These are phyloP conservation scores for Chelonia mydas DNA, from an alignment of 2,797 vertebrate species.

Conservation along the genomic window DNA sequence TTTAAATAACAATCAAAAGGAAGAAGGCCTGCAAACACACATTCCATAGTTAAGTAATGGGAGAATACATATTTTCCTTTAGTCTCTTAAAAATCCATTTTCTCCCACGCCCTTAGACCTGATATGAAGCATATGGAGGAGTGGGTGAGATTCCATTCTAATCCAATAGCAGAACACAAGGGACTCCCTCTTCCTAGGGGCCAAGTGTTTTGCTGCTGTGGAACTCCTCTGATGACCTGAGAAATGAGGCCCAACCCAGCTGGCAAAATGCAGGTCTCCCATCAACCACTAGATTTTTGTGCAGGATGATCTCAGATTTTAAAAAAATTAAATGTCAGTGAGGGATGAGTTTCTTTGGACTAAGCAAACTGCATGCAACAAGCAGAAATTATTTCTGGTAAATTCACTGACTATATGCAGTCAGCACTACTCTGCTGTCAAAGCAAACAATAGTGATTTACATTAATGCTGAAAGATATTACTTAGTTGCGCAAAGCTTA, in stretches of 20 bases:
- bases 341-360: background rate
- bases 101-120: background rate
- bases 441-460: background rate
- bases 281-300: background rate
- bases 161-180: slow-evolving; percentile 35
- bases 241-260: background rate
- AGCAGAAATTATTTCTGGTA: background rate
- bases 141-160: background rate
- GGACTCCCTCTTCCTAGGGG: background rate
- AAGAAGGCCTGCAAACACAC: background rate
- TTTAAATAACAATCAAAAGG: background rate
- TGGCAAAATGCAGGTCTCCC: background rate
- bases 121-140: background rate
- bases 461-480: background rate
- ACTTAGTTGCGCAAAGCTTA: background rate
- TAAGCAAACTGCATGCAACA: background rate
- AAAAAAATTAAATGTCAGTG: background rate
- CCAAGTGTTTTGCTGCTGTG: background rate
- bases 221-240: background rate
- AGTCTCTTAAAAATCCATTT: background rate
- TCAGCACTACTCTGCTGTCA: background rate
- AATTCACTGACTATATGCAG: background rate
- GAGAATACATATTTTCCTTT: background rate
- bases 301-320: background rate
- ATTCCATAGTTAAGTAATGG: background rate